Evolutionary conservation across 1,140 invertebrate species (phyloP).

Genomic region (Heliothis virescens): DNA sequence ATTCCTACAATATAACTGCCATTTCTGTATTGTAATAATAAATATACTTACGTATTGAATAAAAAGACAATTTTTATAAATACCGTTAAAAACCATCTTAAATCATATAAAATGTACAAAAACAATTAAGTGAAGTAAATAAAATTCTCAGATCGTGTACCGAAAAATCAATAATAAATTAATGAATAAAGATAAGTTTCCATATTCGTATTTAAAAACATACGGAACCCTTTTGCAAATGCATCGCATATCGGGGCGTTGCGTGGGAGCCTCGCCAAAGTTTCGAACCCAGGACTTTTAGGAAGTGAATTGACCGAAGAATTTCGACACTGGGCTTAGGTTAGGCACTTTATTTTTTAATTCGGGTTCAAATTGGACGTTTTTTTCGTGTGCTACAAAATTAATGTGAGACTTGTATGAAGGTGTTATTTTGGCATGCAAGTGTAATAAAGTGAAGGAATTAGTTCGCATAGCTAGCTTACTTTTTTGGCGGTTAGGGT

Average conservation of each 20-base stretch:
- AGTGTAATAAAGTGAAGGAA: neutral
- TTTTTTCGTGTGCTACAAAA: neutral
- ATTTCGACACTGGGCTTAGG: constrained; percentile 24
- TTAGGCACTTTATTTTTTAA: constrained; percentile 23
- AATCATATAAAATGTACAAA: too few species aligned
- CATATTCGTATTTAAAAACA: neutral
- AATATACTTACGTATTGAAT: too few species aligned
- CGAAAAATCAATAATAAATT: constrained; percentile 13
- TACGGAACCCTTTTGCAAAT: constrained; percentile 46
- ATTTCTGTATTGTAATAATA: too few species aligned
- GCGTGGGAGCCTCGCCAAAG: constrained; percentile 50
- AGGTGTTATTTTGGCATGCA: constrained; percentile 8
- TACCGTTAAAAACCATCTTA: too few species aligned
- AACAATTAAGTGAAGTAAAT: neutral
- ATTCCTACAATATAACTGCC: too few species aligned
- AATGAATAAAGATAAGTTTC: constrained; percentile 26
- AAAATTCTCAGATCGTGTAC: neutral
- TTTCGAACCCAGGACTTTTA: constrained; percentile 42
- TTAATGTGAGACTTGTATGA: neutral
- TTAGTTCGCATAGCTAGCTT: neutral
- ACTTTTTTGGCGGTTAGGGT: too few species aligned
- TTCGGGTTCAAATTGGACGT: constrained; percentile 2
- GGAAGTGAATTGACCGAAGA: constrained; percentile 42
- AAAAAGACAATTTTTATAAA: too few species aligned
- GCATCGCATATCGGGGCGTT: neutral